A percentile compares a stretch with the other conserved stretches of the same genome.
Conservation (phyloP, 2,888 invertebrate species). For the Oithona nana region DNA sequence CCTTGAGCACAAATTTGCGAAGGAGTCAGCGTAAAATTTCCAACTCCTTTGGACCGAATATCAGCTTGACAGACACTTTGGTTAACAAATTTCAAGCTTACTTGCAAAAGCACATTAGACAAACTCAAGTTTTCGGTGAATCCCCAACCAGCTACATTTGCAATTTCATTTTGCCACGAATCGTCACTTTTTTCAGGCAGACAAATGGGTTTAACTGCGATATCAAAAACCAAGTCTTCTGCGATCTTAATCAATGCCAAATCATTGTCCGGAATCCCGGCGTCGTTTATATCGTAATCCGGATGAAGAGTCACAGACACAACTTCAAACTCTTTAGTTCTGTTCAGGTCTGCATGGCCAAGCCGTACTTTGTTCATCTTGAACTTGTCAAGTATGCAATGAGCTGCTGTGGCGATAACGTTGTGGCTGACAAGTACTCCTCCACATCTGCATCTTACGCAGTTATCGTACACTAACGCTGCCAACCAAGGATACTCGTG, state of each 20-base stretch:
- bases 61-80: background rate
- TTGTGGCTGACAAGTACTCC: background rate
- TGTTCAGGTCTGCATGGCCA: slow-evolving; percentile 4
- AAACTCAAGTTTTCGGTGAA: background rate
- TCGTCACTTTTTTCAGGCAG: background rate
- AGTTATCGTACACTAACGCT: slow-evolving; percentile 4
- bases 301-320: background rate
- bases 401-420: slow-evolving; percentile 1
- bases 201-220: background rate
- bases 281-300: background rate
- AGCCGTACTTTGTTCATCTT: background rate
- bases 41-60: background rate
- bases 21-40: background rate
- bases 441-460: background rate
- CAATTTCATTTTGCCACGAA: background rate
- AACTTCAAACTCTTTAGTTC: background rate
- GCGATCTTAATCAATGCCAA: slow-evolving; percentile 1
- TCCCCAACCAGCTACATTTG: slow-evolving; percentile 8
- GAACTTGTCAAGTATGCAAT: background rate
- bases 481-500: slow-evolving; percentile 12
- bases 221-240: background rate
- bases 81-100: background rate
- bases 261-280: background rate
- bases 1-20: slow-evolving; percentile 13
- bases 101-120: background rate